Percentiles rank a stretch among this genome's conserved stretches.
Conservation (phyloP, 1,140 invertebrate species). For the Chelonus insularis region DNA sequence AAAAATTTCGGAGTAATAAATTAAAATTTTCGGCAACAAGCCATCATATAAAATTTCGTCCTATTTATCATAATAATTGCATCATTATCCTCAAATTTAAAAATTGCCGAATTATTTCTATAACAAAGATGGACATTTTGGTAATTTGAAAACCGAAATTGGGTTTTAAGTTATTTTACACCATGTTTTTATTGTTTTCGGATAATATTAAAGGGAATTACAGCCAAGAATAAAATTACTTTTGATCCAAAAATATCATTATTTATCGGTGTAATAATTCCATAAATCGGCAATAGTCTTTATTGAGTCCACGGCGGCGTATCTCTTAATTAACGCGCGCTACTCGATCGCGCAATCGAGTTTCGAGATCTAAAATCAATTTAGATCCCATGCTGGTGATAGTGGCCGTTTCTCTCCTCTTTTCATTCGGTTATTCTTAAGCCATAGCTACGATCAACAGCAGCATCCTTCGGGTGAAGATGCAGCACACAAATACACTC, state of each 20-base stretch:
- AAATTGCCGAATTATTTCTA: too few relatives aligned
- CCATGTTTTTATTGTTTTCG: too few relatives aligned
- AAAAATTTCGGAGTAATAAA: too few relatives aligned
- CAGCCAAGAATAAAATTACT: too few relatives aligned
- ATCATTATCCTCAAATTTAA: too few relatives aligned
- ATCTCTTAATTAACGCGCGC: constrained; percentile 47
- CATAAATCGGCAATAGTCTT: constrained; percentile 37
- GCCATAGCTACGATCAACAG: not conserved
- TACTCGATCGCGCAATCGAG: constrained; percentile 42
- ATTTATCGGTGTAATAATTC: constrained; percentile 35
- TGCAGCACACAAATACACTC: constrained; percentile 3
- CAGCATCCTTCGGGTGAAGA: not conserved
- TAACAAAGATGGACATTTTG: too few relatives aligned
- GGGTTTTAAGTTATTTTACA: too few relatives aligned
- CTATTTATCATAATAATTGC: too few relatives aligned
- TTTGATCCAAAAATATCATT: not conserved
- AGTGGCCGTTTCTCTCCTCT: constrained; percentile 21
- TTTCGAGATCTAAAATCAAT: constrained; percentile 48
- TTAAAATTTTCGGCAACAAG: too few relatives aligned
- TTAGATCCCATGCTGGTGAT: constrained; percentile 43
- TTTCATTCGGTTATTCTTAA: constrained; percentile 1
- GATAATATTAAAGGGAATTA: too few relatives aligned
- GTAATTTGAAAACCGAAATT: too few relatives aligned
- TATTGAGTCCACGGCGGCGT: constrained; percentile 42
- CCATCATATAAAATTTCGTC: too few relatives aligned